A percentile compares a stretch with the other conserved stretches of the same genome.
These are phyloP conservation scores for Triops longicaudatus DNA, from an alignment of 1,140 invertebrate genomes.

Conservation along the genomic window DNA sequence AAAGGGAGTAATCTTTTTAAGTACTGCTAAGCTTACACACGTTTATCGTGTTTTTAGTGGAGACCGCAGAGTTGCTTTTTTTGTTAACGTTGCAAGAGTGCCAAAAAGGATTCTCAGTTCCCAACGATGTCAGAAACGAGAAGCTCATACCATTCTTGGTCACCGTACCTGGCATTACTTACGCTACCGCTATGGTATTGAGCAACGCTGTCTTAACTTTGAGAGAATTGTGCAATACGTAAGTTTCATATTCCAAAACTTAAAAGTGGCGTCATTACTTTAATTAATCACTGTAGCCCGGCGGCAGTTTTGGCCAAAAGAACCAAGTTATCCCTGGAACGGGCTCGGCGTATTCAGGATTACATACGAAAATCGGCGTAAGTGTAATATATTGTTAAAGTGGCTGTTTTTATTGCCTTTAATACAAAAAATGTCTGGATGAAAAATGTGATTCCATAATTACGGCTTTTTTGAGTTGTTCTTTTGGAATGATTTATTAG, in stretches of 20 bases:
- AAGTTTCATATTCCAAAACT: background rate
- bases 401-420: background rate
- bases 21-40: background rate
- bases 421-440: background rate
- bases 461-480: background rate
- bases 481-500: slow-evolving; percentile 14
- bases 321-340: background rate
- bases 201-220: background rate
- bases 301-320: background rate
- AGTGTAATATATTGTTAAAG: background rate
- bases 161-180: background rate
- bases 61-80: slow-evolving; percentile 18
- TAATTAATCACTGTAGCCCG: background rate
- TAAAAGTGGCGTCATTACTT: background rate
- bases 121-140: background rate
- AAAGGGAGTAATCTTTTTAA: background rate
- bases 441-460: background rate
- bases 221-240: background rate
- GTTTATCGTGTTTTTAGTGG: background rate
- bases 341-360: background rate
- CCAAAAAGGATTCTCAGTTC: slow-evolving; percentile 19
- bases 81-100: slow-evolving; percentile 21
- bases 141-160: background rate
- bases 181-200: background rate
- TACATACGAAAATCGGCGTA: background rate